Base-by-base conservation (phyloP, 2,113 vertebrate genomes). In the Bubo blakistoni region DNA sequence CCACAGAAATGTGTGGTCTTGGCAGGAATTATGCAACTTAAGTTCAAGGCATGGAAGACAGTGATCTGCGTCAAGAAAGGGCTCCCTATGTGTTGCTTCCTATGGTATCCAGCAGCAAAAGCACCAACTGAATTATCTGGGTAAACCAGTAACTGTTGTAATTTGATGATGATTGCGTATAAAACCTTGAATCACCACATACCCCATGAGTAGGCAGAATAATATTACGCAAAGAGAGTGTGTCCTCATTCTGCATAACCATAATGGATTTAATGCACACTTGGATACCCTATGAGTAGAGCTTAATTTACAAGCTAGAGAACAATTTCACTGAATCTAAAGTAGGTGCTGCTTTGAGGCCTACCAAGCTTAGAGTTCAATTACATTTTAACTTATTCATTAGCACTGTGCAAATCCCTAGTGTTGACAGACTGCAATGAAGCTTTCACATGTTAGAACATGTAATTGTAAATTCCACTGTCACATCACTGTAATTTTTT, bases 111-210 rank as follows among this genome's bases (percentile, higher is more conserved):
- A 70, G 27, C 46, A 77, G 58, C 34, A 92, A 66, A 94, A 84
- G 32, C n/a, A 86, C 5, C 32, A 84, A 59, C 63, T 81, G 55
- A 72, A 81, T 78, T 52, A 77, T 21, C 74, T 24, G 69, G 76
- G 55, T 62, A 81, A 92, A 74, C 42, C 42, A 66, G 44, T 49
- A 88, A 38, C 4, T 82, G 58, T 49, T 0, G 0, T 55, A 77
- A 92, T 59, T 78, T 0, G 0, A 42, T 7, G 30, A 66, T 4
- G 38, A 38, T 0, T 47, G 36, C 4, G 1, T 36, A 32, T 25
- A 76, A 90, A 89, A 51, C 38, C 63, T 54, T 52, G 49, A 83
- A 36, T 27, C 49, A 90, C 62, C 40, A 73, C 25, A 55, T 32
- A 51, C 17, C 13, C 25, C 16, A 6, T 2, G 6, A 78, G 20